A percentile compares a stretch with the other conserved stretches of the same genome.
Conservation (phyloP, 2,888 invertebrate species). For the Cryptophagus acutangulus region DNA sequence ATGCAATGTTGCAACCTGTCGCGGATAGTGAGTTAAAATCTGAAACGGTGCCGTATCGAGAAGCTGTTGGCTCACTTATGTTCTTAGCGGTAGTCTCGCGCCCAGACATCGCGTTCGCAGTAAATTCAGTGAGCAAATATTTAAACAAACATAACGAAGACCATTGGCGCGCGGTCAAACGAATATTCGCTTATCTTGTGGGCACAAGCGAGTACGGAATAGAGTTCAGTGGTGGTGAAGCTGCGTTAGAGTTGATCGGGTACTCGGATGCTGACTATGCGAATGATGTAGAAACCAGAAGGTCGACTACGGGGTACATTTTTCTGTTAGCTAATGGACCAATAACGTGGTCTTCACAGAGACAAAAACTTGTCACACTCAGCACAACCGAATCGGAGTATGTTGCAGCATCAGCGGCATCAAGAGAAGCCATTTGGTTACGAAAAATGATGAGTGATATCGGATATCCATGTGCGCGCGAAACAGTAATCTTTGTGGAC, state of each 20-base stretch:
- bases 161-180: slow-evolving; percentile 2
- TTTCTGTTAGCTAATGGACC: slow-evolving; percentile 4
- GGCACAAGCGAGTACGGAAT: not conserved
- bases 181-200: not conserved
- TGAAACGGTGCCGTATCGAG: too few relatives aligned
- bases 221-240: not conserved
- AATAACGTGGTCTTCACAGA: slow-evolving; percentile 3
- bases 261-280: slow-evolving; percentile 1
- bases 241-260: not conserved
- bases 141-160: not conserved
- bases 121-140: too few relatives aligned
- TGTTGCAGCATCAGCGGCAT: slow-evolving; percentile 4
- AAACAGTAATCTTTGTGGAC: slow-evolving; percentile 2
- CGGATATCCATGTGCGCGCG: not conserved
- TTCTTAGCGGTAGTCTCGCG: too few relatives aligned
- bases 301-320: slow-evolving; percentile 6
- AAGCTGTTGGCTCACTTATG: too few relatives aligned
- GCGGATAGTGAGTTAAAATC: too few relatives aligned
- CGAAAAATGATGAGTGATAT: slow-evolving; percentile 7
- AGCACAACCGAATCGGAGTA: slow-evolving; percentile 6
- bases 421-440: slow-evolving; percentile 8
- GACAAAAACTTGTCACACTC: slow-evolving; percentile 2
- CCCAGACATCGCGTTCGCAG: too few relatives aligned
- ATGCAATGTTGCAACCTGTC: too few relatives aligned
- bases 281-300: slow-evolving; percentile 4